phyloP scores from a whole-genome alignment of 2,797 vertebrate species.

The Pitangus sulphuratus region DNA sequence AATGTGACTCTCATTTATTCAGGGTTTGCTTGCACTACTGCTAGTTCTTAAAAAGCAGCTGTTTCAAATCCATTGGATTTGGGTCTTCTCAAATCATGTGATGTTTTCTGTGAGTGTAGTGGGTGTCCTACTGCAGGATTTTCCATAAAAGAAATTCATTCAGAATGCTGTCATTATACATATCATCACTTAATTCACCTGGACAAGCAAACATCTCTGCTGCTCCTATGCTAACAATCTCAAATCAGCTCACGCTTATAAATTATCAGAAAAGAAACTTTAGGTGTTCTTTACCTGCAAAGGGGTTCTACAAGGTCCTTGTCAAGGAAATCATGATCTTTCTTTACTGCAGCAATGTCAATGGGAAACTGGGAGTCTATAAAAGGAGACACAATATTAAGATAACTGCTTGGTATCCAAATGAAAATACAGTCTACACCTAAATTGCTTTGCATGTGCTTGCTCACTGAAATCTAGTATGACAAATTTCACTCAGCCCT shows the following conservation, averaged over 20 bases:
- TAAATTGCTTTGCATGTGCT: neutral
- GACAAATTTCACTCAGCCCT: neutral
- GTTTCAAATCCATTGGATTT: neutral
- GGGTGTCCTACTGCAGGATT: neutral
- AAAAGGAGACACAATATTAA: constrained; percentile 46
- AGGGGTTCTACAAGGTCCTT: constrained; percentile 98
- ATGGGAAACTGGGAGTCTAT: constrained; percentile 96
- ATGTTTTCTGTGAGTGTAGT: neutral
- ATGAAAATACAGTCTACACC: neutral
- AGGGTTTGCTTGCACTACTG: neutral
- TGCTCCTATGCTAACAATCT: neutral
- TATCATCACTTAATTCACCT: neutral
- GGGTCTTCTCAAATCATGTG: neutral
- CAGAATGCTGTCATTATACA: neutral
- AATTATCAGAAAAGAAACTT: constrained; percentile 4
- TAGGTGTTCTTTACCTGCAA: constrained; percentile 86
- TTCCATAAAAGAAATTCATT: neutral
- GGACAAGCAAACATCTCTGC: neutral
- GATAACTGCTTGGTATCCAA: neutral
- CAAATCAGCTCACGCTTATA: neutral
- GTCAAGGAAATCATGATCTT: constrained; percentile 98
- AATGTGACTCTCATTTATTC: neutral
- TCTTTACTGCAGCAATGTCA: constrained; percentile 94
- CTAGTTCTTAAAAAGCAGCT: neutral
- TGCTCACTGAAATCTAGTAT: neutral